Evolutionary conservation across 2,888 invertebrate genomes (phyloP).

Genomic region (Abrostola triplasia): DNA sequence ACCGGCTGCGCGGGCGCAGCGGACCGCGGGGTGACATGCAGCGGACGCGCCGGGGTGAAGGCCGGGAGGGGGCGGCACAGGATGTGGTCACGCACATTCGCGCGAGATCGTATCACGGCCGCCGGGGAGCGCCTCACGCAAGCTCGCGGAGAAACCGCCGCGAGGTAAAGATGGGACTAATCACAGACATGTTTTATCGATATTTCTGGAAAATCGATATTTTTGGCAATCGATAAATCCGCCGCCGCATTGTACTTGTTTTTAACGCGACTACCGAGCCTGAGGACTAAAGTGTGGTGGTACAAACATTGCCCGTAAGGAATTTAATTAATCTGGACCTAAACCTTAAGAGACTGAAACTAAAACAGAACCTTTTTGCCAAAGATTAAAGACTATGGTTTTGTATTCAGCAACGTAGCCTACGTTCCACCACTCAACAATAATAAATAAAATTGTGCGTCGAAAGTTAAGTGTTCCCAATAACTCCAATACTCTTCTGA

Average conservation of each 20-base stretch:
- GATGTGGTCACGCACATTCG: conserved; percentile 83
- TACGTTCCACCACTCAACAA: too few relatives aligned
- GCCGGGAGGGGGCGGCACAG: conserved; percentile 62
- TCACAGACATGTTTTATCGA: conserved; percentile 20
- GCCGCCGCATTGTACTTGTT: too few relatives aligned
- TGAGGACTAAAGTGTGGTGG: too few relatives aligned
- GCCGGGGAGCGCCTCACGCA: conserved; percentile 64
- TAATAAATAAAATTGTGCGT: too few relatives aligned
- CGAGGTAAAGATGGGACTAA: conserved; percentile 44
- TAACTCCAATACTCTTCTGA: too few relatives aligned
- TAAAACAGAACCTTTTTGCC: too few relatives aligned
- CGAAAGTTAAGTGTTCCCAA: too few relatives aligned
- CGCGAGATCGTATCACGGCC: conserved; percentile 76
- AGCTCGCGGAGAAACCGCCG: conserved; percentile 65
- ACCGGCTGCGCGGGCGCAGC: conserved; percentile 63
- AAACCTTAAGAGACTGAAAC: too few relatives aligned
- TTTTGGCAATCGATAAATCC: not conserved
- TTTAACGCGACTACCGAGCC: not conserved
- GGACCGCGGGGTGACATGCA: conserved; percentile 53
- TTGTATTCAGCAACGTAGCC: too few relatives aligned
- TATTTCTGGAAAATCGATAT: conserved; percentile 6
- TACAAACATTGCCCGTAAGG: too few relatives aligned
- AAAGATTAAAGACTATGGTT: too few relatives aligned
- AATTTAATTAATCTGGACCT: too few relatives aligned
- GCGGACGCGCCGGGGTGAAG: conserved; percentile 39